Conservation (phyloP, 2,797 vertebrate species). For the Meriones psammophilus region DNA sequence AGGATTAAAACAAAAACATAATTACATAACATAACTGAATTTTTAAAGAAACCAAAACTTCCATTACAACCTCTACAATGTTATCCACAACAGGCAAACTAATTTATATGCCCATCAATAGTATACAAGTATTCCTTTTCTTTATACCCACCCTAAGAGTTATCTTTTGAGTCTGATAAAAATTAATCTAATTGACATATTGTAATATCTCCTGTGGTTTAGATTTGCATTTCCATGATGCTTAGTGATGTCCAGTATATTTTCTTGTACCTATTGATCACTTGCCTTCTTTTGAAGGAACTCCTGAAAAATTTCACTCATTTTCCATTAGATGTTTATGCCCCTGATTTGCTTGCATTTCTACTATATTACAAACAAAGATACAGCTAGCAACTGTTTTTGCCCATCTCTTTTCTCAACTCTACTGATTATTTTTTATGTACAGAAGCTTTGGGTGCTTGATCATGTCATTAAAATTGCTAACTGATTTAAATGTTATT, state of each 20-base stretch:
- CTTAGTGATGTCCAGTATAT: neutral
- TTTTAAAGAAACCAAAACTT: no score
- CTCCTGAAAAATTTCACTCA: neutral
- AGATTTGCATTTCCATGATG: neutral
- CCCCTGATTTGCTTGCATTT: neutral
- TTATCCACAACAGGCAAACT: neutral
- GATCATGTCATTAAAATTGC: neutral
- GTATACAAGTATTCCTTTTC: neutral
- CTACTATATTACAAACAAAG: neutral
- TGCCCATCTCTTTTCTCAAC: neutral
- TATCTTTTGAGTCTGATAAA: neutral
- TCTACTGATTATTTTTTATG: neutral
- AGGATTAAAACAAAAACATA: no score
- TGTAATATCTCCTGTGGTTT: neutral
- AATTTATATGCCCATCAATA: neutral
- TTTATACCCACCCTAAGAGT: neutral
- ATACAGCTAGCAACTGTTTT: neutral
- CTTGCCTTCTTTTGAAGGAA: neutral
- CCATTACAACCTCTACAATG: neutral
- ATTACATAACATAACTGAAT: no score
- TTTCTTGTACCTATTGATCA: neutral
- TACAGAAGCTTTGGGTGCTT: neutral
- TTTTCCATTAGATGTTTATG: constrained; percentile 1
- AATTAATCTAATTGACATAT: neutral
- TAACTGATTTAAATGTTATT: neutral